These are phyloP conservation scores for Lottia gigantea DNA, from an alignment of 2,888 invertebrate species.

Conservation along the genomic window DNA sequence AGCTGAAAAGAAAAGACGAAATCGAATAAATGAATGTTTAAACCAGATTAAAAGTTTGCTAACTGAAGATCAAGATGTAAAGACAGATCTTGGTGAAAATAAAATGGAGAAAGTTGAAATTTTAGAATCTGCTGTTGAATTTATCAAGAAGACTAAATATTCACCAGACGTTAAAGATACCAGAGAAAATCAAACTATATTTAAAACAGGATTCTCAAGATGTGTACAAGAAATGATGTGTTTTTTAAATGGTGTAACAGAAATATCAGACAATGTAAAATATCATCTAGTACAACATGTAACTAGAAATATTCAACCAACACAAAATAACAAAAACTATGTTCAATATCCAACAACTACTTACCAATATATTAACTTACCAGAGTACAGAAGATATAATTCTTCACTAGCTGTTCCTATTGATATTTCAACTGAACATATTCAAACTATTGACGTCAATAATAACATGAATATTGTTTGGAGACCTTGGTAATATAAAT, in stretches of 20 bases:
- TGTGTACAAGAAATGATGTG: conserved; percentile 1
- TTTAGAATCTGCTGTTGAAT: not conserved
- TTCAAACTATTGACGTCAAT: not conserved
- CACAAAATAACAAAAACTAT: not conserved
- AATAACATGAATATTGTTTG: not conserved
- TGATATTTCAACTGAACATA: not conserved
- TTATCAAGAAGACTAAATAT: conserved; percentile 5
- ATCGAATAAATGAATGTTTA: not conserved
- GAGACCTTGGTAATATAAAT: not conserved
- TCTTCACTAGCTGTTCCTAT: not conserved
- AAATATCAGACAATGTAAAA: not conserved
- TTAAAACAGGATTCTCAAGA: not conserved
- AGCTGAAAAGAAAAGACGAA: conserved; percentile 5
- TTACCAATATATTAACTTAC: no score
- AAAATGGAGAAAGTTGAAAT: not conserved
- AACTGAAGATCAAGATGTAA: not conserved
- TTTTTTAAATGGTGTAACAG: not conserved
- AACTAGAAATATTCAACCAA: not conserved
- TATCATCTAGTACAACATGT: not conserved
- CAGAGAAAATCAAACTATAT: not conserved
- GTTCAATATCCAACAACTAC: not conserved
- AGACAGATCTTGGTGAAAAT: not conserved
- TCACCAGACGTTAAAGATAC: not conserved
- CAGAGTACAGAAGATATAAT: no score
- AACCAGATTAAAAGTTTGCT: not conserved